These are phyloP conservation scores for Diarsia brunnea DNA, from an alignment of 2,888 invertebrate genomes.

Conservation along the genomic window DNA sequence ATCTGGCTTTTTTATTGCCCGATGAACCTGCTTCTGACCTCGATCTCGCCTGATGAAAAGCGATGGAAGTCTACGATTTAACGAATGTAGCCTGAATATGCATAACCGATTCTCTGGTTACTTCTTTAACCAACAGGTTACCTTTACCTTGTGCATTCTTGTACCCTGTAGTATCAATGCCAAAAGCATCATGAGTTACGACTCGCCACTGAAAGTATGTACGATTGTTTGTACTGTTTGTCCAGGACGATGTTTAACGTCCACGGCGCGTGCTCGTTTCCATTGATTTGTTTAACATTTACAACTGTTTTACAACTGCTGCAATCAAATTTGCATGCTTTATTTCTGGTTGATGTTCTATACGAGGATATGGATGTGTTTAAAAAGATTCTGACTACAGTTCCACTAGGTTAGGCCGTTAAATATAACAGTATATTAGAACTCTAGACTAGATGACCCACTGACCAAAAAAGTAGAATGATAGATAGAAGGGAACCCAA, in stretches of 20 bases:
- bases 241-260: constrained; percentile 25
- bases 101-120: background rate
- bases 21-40: background rate
- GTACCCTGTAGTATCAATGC: constrained; percentile 13
- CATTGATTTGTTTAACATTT: constrained; percentile 35
- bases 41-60: background rate
- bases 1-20: background rate
- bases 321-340: constrained; percentile 1
- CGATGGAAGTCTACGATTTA: background rate
- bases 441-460: too few species aligned
- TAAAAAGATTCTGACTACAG: too few species aligned
- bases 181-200: constrained; percentile 24
- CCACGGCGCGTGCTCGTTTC: constrained; percentile 19
- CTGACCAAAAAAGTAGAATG: too few species aligned
- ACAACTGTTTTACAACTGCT: background rate
- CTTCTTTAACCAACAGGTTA: background rate
- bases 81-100: too few species aligned
- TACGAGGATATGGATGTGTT: too few species aligned
- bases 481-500: too few species aligned
- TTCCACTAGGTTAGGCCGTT: too few species aligned
- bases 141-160: background rate
- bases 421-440: too few species aligned
- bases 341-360: too few species aligned
- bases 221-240: constrained; percentile 34
- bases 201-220: constrained; percentile 29